Percentiles rank a stretch among this genome's conserved stretches.
Evolutionary conservation across 2,113 vertebrate species (phyloP).

Genomic region (Microcebus tavaratra): DNA sequence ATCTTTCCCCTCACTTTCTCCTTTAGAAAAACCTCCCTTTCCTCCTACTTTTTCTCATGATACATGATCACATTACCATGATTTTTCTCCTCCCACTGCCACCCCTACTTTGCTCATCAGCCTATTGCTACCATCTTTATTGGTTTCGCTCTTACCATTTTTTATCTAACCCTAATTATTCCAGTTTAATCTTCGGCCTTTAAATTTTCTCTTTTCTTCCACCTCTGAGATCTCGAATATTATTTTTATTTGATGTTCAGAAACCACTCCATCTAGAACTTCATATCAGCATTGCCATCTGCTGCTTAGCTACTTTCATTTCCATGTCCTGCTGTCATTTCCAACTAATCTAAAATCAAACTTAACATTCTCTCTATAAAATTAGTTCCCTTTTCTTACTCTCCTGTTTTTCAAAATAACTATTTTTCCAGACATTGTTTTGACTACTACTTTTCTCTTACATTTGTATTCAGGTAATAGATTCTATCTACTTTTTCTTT

Average conservation of each 20-base stretch:
- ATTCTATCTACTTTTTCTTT: background rate
- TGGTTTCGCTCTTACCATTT: background rate
- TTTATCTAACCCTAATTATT: background rate
- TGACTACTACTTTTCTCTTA: background rate
- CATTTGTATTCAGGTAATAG: background rate
- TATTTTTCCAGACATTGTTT: background rate
- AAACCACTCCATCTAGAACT: background rate
- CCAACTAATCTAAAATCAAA: constrained; percentile 2
- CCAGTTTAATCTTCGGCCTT: background rate
- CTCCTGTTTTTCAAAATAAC: background rate
- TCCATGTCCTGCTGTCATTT: background rate
- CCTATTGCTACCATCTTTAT: background rate
- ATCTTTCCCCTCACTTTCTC: background rate
- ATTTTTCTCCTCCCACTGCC: background rate
- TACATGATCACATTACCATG: background rate
- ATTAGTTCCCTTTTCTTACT: background rate
- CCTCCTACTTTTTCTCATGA: background rate
- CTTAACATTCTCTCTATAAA: background rate
- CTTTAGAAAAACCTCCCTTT: background rate
- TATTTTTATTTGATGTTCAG: constrained; percentile 3
- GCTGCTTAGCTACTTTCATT: background rate
- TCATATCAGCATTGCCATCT: background rate
- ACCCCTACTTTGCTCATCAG: background rate
- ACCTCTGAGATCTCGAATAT: background rate
- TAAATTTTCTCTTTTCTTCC: background rate